Evolutionary conservation across 2,797 vertebrate species (phyloP), one percentile per base, ranked within the genome.

Genomic region (Lepidocolaptes lacrymiger): DNA sequence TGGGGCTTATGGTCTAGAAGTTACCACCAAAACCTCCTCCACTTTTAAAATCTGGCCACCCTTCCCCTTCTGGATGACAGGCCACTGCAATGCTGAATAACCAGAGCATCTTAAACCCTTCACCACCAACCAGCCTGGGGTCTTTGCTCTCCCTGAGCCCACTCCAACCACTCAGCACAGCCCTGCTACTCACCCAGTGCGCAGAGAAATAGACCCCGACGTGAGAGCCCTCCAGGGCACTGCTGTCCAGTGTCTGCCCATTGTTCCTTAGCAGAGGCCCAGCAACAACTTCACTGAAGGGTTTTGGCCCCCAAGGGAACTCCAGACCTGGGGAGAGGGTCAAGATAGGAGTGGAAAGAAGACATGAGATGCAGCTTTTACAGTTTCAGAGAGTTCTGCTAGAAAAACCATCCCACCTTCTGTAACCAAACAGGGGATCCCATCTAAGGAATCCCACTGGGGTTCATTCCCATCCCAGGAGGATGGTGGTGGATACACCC

Each of bases 181-280:
- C 28, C 11, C 36, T 23, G 22, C 87, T 30, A 97, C 99, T 99
- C 98, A 99, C 99, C 99, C 99, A 99, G 97, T 99, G 99, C 21
- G 99, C 99, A 0, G 99, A 99, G 98, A 99, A 99, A 96, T 99
- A 99, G 94, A 99, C 98, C n/a, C 99, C 99, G 67, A 99, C 98
- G 1, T 99, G 99, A 72, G 99, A 99, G 79, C 99, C 99, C 96
- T 99, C 99, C 98, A 99, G 98, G 94, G 98, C 97, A 89, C 96
- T 98, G 98, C 99, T 99, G 97, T 99, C 99, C 94, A 99, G 97
- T 2, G 98, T 98, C 98, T 99, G 99, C 83, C 99, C 98, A 2
- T 98, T 99, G 98, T 98, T 99, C 96, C 98, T 98, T 88, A 99
- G 98, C 97, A 99, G 98, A 91, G 99, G 98, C 71, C 99, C 99